Percentiles rank a stretch among this genome's conserved stretches.
Conservation (phyloP, 2,113 vertebrate species). For the Verasper variegatus region DNA sequence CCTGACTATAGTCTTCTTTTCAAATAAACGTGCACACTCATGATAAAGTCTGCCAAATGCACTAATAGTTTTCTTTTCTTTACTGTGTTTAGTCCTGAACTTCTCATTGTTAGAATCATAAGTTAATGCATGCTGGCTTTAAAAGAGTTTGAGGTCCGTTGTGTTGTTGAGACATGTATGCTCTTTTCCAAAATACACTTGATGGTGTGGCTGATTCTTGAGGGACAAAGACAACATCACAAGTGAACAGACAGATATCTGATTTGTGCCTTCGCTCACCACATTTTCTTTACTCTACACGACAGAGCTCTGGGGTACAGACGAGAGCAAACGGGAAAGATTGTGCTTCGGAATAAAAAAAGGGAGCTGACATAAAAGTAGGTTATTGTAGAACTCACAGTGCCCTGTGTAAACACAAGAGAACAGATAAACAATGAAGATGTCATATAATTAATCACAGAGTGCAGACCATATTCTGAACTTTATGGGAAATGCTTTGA, state of each 20-base stretch:
- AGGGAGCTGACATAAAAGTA: conserved; percentile 2
- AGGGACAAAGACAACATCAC: neutral
- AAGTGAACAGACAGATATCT: conserved; percentile 5
- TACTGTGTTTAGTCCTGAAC: neutral
- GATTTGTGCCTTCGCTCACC: neutral
- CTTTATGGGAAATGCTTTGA: conserved; percentile 3
- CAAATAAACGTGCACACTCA: conserved; percentile 14
- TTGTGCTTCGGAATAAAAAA: neutral
- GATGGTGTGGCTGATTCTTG: neutral
- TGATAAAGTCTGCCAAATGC: neutral
- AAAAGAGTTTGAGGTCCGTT: neutral
- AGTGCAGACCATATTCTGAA: neutral
- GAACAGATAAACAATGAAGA: neutral
- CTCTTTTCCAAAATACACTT: neutral
- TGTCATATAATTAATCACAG: neutral
- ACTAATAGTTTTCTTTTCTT: neutral
- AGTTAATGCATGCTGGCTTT: no score
- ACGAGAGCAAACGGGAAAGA: neutral
- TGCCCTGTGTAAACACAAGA: neutral
- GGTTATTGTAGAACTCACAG: neutral
- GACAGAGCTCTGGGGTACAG: neutral
- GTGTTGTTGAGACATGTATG: neutral
- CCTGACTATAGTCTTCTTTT: conserved; percentile 6
- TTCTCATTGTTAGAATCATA: neutral
- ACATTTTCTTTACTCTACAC: conserved; percentile 1